These are phyloP conservation scores for Callimorpha dominula DNA, from an alignment of 2,888 invertebrate genomes.

Conservation along the genomic window DNA sequence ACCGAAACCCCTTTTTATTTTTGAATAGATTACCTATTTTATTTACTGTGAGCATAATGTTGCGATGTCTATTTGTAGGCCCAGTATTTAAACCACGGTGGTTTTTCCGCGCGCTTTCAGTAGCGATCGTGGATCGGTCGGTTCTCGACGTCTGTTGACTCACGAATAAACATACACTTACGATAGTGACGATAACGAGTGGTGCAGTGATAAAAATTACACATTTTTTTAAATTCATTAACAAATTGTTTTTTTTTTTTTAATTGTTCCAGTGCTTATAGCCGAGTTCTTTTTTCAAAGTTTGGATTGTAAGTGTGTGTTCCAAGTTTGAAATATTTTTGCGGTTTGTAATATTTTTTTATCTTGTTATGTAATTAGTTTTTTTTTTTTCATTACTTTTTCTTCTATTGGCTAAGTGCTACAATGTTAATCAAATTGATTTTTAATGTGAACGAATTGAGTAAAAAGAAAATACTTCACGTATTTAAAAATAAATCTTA, in stretches of 20 bases:
- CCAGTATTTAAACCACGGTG: constrained; percentile 1
- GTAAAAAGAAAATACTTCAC: neutral
- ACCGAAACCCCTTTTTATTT: neutral
- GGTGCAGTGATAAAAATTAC: constrained; percentile 8
- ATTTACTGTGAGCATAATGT: neutral
- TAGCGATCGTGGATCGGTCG: neutral
- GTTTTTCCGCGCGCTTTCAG: constrained; percentile 13
- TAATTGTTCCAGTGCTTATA: neutral
- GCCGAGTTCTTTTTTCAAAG: neutral
- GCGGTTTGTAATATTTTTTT: constrained; percentile 1
- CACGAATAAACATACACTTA: neutral
- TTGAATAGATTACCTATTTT: neutral
- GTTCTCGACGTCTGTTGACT: neutral
- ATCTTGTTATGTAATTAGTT: neutral
- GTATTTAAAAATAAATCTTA: neutral
- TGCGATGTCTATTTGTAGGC: neutral
- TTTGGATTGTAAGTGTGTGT: constrained; percentile 11
- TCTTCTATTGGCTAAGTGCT: neutral
- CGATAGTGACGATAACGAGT: neutral
- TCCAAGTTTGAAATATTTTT: neutral
- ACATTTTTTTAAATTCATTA: neutral
- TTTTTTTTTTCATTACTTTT: neutral
- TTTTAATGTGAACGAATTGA: neutral
- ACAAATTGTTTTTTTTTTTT: neutral
- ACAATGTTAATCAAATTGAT: neutral